Evolutionary conservation across 2,113 vertebrate species (phyloP).

Genomic region (Pithys albifrons): DNA sequence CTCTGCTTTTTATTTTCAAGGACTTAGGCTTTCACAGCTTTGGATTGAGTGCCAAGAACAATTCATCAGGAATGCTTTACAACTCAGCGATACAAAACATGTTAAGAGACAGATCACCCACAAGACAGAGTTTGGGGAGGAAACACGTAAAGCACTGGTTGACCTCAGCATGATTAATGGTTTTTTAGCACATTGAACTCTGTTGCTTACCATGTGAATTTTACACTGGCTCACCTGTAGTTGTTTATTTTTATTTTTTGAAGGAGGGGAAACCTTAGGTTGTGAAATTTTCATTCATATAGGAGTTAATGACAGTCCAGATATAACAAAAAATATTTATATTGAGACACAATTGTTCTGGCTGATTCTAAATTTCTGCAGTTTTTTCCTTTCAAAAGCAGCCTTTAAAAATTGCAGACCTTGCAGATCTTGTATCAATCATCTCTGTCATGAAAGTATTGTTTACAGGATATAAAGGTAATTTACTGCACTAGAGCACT

Average conservation of each 20-base stretch:
- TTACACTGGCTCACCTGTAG: conserved; percentile 4
- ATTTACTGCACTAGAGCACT: background rate
- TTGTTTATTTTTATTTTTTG: conserved; percentile 60
- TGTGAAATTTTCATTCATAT: conserved; percentile 11
- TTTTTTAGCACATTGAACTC: conserved; percentile 78
- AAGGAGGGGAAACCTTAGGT: background rate
- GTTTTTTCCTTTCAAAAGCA: background rate
- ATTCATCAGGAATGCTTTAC: conserved; percentile 78
- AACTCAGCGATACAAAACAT: conserved; percentile 72
- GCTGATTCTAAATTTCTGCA: conserved; percentile 3
- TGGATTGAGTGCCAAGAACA: conserved; percentile 78
- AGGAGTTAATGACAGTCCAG: background rate
- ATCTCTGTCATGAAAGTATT: background rate
- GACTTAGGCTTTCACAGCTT: conserved; percentile 76
- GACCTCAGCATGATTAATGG: conserved; percentile 81
- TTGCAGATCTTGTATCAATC: background rate
- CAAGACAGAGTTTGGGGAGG: conserved; percentile 69
- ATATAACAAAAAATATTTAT: conserved; percentile 42
- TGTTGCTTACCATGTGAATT: conserved; percentile 45
- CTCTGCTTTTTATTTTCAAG: conserved; percentile 80
- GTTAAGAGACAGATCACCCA: conserved; percentile 75
- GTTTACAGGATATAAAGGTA: background rate
- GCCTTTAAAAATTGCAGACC: background rate
- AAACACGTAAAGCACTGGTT: conserved; percentile 68
- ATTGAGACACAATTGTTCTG: background rate